Base-by-base conservation (phyloP, 2,113 vertebrate species). In the Syngnathus scovelli region DNA sequence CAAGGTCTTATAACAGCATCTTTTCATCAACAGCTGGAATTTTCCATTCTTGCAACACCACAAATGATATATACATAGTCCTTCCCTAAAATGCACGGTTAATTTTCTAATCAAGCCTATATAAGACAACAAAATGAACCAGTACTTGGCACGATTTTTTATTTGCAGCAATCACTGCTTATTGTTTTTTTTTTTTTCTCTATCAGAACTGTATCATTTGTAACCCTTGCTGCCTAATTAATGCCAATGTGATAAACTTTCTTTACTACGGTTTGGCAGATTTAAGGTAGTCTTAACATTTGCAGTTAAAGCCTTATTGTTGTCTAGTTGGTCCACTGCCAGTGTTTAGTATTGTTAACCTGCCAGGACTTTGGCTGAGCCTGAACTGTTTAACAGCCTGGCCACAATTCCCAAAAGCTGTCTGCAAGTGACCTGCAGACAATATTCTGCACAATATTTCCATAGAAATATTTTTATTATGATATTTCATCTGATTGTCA, bases 381-480 rank as follows among this genome's bases (percentile, higher is more conserved):
- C 65, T 63, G 48, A 66, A 58, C 46, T 74, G 59, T 74, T 83
- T 77, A 77, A 79, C 71, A 79, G 68, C 66, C 39, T 74, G 63
- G 61, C 49, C 69, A 73, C 72, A 66, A 59, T 51, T 44, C 46
- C 52, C 27, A 39, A 69, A 72, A 71, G n/a, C 64, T 37, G 18
- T 37, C 23, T 43, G 18, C 49, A 37, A 52, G 63, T 58, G 41
- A 62, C 61, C 21, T 44, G 39, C 52, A 16, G n/a, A 9, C 23
- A 23, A 23, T 23, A 23, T 51, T 21, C 19, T 65, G 33, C 13
- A 51, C 56, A 63, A 67, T 61, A 18, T 44, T n/a, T 52, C n/a
- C 6, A 52, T n/a, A 1, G 6, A 21, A 33, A 56, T 33, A 16
- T 27, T 13, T 56, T 33, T 56, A 7, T 21, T n/a, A 33, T 33